phyloP scores from a whole-genome alignment of 2,888 invertebrate genomes.

The Vannuccia rotundouncinata region DNA sequence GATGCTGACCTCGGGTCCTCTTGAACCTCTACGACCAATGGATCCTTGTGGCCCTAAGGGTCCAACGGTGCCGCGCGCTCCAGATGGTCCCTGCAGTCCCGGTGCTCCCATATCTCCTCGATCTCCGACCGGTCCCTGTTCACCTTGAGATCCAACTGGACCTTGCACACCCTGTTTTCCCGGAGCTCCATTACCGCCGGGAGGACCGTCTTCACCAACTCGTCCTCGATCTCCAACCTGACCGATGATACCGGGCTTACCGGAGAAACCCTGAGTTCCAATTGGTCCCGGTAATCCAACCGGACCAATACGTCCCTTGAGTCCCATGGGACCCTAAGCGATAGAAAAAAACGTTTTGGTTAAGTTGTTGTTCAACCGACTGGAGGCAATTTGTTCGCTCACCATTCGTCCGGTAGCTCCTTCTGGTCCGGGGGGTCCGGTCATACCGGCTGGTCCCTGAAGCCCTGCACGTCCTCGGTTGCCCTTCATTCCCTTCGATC shows the following conservation, averaged over 20 bases:
- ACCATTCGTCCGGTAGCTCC: conserved; percentile 31
- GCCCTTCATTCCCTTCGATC: conserved; percentile 27
- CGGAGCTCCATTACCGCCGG: conserved; percentile 38
- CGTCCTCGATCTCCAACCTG: conserved; percentile 35
- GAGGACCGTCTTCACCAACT: conserved; percentile 36
- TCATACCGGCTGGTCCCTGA: conserved; percentile 38
- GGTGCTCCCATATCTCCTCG: conserved; percentile 22
- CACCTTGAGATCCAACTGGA: conserved; percentile 34
- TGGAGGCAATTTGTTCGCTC: not conserved
- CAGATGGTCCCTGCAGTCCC: conserved; percentile 37
- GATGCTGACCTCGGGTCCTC: conserved; percentile 6
- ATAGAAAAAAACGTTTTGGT: not conserved
- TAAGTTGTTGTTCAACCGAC: not conserved
- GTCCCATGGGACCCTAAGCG: not conserved
- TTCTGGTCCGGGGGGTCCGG: conserved; percentile 36
- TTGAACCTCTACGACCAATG: conserved; percentile 33
- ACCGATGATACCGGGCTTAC: conserved; percentile 36
- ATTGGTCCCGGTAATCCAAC: not conserved
- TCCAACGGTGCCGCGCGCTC: conserved; percentile 33
- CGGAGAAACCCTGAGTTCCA: conserved; percentile 37
- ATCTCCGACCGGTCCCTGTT: conserved; percentile 27
- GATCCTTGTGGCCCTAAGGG: conserved; percentile 33
- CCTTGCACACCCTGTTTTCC: conserved; percentile 36
- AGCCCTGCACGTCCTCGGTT: conserved; percentile 12
- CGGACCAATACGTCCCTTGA: not conserved